phyloP scores from a whole-genome alignment of 2,888 invertebrate genomes.

The Lathronympha strigana region DNA sequence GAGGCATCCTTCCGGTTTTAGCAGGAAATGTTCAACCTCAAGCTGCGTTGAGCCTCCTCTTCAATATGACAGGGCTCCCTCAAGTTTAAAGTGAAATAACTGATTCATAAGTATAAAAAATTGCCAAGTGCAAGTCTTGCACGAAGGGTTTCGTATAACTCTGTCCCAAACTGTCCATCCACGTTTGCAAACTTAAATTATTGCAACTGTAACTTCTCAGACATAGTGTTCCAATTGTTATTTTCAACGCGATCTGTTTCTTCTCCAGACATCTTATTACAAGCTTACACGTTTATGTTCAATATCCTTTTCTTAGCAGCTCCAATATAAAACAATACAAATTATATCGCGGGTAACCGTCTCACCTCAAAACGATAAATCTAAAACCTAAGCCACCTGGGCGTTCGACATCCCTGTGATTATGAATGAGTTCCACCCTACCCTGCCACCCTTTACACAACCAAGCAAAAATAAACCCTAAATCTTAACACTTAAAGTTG shows the following conservation, averaged over 20 bases:
- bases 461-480: conserved; percentile 51
- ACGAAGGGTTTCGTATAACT: too few species aligned
- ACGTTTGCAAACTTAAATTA: too few species aligned
- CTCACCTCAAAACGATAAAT: conserved; percentile 77
- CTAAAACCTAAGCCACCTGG: conserved; percentile 80
- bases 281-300: conserved; percentile 12
- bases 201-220: too few species aligned
- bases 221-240: neutral
- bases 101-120: too few species aligned
- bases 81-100: neutral
- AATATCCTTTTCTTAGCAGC: conserved; percentile 11
- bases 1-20: neutral
- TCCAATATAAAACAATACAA: conserved; percentile 62
- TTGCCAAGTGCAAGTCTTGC: too few species aligned
- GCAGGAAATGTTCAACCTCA: conserved; percentile 24
- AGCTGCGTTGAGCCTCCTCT: conserved; percentile 3
- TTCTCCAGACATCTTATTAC: conserved; percentile 15
- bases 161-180: too few species aligned
- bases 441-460: conserved; percentile 49
- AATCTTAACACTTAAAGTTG: conserved; percentile 45
- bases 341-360: conserved; percentile 69
- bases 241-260: conserved; percentile 2
- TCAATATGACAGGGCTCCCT: neutral
- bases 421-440: conserved; percentile 72
- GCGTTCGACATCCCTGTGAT: conserved; percentile 77